Percentiles rank a stretch among this genome's conserved stretches.
phyloP scores from a whole-genome alignment of 2,113 vertebrate species.

The Grallaria varia region DNA sequence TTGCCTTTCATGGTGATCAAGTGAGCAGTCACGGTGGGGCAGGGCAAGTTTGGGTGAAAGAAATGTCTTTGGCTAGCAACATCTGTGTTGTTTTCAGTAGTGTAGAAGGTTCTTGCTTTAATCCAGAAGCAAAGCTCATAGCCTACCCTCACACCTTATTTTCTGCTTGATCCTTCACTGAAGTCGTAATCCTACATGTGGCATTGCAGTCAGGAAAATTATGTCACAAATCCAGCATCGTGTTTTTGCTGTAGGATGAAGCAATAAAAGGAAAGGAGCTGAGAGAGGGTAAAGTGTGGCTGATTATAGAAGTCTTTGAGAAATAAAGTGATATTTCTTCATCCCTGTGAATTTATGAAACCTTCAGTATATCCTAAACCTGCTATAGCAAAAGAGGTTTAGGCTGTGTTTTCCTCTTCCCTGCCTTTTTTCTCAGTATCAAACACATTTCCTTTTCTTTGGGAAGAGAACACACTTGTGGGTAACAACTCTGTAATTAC shows the following conservation, averaged over 20 bases:
- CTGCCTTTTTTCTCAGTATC: not conserved
- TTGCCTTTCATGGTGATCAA: not conserved
- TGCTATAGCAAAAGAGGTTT: not conserved
- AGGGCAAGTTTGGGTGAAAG: not conserved
- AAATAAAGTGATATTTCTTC: not conserved
- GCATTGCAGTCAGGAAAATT: not conserved
- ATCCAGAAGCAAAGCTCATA: not conserved
- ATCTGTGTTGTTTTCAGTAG: not conserved
- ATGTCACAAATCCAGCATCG: not conserved
- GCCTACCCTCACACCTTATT: not conserved
- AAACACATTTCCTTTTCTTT: not conserved
- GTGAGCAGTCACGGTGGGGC: not conserved
- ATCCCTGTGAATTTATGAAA: not conserved
- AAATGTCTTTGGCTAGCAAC: not conserved
- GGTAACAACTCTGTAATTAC: not conserved
- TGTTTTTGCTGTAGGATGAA: not conserved
- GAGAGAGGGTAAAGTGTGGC: not conserved
- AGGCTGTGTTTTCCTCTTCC: not conserved
- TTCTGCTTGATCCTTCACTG: not conserved
- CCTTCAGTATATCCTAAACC: not conserved
- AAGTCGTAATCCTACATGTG: not conserved
- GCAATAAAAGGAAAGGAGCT: not conserved
- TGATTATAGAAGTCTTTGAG: not conserved
- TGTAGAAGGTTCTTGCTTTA: not conserved
- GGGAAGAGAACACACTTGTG: not conserved